phyloP scores from a whole-genome alignment of 2,888 invertebrate species.

The Beris chalybata region DNA sequence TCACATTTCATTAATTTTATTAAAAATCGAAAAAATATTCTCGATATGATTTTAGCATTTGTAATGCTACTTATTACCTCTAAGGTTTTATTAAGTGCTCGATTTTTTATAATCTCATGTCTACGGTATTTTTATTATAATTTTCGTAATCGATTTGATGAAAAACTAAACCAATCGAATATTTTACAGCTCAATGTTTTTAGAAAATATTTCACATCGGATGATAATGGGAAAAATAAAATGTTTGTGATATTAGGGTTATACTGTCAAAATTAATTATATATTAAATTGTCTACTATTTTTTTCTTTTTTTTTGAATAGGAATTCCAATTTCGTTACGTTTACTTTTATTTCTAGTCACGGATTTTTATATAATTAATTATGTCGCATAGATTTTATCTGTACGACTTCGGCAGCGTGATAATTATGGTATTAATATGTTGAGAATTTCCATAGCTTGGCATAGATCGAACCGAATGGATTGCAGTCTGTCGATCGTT shows the following conservation, averaged over 20 bases:
- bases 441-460: too few relatives aligned
- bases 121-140: conserved; percentile 19
- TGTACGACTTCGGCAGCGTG: too few relatives aligned
- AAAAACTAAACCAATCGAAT: background rate
- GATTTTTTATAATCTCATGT: conserved; percentile 12
- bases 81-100: conserved; percentile 19
- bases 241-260: conserved; percentile 32
- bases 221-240: background rate
- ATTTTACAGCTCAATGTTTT: conserved; percentile 18
- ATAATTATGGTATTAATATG: too few relatives aligned
- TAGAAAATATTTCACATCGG: background rate
- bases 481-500: too few relatives aligned
- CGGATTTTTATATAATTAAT: background rate
- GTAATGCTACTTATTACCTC: background rate
- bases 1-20: conserved; percentile 1
- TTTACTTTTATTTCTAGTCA: conserved; percentile 15
- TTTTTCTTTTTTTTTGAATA: conserved; percentile 2
- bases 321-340: background rate
- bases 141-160: conserved; percentile 3
- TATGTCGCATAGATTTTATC: too few relatives aligned
- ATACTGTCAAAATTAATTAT: conserved; percentile 21
- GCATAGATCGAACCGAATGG: too few relatives aligned
- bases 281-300: background rate
- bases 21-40: background rate
- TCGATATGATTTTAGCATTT: conserved; percentile 2